Percentiles rank a stretch among this genome's conserved stretches.
phyloP scores from a whole-genome alignment of 2,113 vertebrate species.

The Proteles cristata region DNA sequence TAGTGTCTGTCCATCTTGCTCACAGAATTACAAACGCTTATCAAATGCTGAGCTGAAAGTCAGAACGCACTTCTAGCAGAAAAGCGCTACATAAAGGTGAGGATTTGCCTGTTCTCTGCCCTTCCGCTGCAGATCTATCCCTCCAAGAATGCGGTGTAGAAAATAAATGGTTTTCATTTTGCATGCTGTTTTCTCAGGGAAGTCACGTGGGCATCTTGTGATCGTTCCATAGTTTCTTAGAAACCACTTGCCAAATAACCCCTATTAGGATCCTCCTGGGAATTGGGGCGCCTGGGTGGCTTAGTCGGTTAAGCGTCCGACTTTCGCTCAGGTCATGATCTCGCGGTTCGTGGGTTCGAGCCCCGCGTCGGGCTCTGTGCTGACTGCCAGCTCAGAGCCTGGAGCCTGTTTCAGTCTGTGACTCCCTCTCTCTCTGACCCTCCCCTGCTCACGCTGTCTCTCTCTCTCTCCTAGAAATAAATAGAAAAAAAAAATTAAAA shows the following conservation, averaged over 20 bases:
- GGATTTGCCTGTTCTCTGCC: background rate
- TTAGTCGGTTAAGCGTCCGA: too few species aligned
- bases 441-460: too few species aligned
- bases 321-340: too few species aligned
- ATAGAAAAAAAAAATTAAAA: too few species aligned
- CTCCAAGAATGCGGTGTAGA: background rate
- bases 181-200: background rate
- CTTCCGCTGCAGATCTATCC: background rate
- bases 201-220: background rate
- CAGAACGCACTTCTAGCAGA: background rate
- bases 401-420: too few species aligned
- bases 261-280: background rate
- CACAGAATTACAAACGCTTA: background rate
- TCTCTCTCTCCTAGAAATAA: too few species aligned
- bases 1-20: background rate
- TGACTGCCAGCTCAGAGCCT: too few species aligned
- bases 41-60: background rate
- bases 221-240: background rate
- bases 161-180: background rate
- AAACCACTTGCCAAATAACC: background rate
- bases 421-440: too few species aligned
- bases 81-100: background rate
- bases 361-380: too few species aligned
- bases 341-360: too few species aligned
- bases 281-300: too few species aligned